These are phyloP conservation scores for Conus betulinus DNA, from an alignment of 1,140 invertebrate species.

Conservation along the genomic window DNA sequence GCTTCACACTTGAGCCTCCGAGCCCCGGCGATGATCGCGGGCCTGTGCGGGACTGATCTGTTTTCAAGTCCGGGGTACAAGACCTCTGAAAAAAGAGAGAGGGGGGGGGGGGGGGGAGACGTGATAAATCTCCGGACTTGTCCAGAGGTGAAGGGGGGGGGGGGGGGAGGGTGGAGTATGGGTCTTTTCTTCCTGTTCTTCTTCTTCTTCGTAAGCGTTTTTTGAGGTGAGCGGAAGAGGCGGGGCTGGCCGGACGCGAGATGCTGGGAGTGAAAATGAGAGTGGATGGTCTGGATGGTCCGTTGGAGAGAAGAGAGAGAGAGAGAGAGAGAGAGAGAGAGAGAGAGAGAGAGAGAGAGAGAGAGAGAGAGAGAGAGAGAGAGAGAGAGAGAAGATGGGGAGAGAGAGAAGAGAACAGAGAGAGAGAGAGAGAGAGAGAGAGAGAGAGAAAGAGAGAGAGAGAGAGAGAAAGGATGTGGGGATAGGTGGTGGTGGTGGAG, in stretches of 20 bases:
- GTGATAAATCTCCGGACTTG: background rate
- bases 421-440: background rate
- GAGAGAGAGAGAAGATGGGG: background rate
- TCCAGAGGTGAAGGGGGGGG: background rate
- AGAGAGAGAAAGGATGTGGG: background rate
- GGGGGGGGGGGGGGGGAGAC: background rate
- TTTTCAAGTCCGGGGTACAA: background rate
- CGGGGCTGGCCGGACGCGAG: background rate
- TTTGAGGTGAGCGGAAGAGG: no score
- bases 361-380: background rate
- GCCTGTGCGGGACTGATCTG: background rate
- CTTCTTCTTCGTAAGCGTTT: no score
- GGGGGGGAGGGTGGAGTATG: background rate
- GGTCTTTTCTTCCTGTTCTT: no score
- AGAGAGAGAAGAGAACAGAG: background rate
- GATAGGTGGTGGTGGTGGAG: background rate
- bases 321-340: background rate
- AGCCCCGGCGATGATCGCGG: slow-evolving; percentile 8
- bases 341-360: background rate
- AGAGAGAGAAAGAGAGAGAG: background rate
- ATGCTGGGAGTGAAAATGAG: background rate
- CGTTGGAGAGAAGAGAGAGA: background rate
- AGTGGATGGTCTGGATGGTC: background rate
- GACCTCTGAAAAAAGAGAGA: background rate
- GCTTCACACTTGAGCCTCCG: background rate